Evolutionary conservation across 2,113 vertebrate species (phyloP).

Genomic region (Actinemys pallida): DNA sequence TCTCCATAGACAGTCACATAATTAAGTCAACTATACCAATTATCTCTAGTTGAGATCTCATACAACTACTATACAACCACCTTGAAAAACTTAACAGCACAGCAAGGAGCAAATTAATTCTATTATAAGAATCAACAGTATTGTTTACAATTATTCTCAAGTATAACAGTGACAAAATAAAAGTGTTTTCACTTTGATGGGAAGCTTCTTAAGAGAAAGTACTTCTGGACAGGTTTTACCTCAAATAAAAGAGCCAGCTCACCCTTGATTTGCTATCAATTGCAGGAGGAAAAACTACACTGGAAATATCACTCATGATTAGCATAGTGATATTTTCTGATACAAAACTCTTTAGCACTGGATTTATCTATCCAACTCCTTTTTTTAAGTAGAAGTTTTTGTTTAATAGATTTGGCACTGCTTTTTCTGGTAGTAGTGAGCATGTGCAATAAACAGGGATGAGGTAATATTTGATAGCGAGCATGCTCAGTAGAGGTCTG

Average conservation of each 20-base stretch:
- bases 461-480: not conserved
- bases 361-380: conserved; percentile 6
- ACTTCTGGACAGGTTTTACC: not conserved
- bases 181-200: not conserved
- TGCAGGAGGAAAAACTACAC: not conserved
- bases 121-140: not conserved
- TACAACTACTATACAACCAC: not conserved
- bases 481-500: not conserved
- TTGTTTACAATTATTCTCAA: not conserved
- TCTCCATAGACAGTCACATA: not conserved
- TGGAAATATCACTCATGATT: not conserved
- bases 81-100: not conserved
- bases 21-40: not conserved
- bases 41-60: not conserved
- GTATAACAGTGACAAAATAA: not conserved
- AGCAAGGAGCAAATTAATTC: not conserved
- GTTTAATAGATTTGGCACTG: not conserved
- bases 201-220: not conserved
- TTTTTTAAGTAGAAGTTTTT: not conserved
- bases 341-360: not conserved
- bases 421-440: not conserved
- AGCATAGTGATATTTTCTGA: conserved; percentile 1
- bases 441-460: not conserved
- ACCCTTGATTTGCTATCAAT: not conserved
- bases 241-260: conserved; percentile 15